A percentile compares a stretch with the other conserved stretches of the same genome.
Evolutionary conservation across 2,888 invertebrate genomes (phyloP).

Genomic region (Agrochola macilenta): DNA sequence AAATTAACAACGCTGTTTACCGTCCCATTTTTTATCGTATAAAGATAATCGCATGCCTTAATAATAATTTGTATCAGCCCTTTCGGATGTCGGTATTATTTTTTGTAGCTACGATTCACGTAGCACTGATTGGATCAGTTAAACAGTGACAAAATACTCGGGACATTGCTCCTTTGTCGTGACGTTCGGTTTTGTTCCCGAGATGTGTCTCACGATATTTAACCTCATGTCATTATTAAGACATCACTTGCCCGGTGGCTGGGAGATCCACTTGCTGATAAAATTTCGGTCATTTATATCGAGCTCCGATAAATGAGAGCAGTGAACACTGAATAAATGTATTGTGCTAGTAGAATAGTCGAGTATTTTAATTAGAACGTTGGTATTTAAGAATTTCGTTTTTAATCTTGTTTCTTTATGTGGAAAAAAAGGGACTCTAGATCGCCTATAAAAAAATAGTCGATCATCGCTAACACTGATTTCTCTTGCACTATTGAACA

Average conservation of each 20-base stretch:
- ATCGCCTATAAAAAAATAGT: slow-evolving; percentile 23
- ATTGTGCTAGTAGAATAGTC: slow-evolving; percentile 67
- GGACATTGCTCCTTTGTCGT: slow-evolving; percentile 85
- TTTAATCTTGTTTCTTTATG: not conserved
- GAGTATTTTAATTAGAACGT: slow-evolving; percentile 66
- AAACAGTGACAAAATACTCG: slow-evolving; percentile 90
- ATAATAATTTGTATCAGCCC: slow-evolving; percentile 84
- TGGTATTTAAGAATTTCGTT: slow-evolving; percentile 45
- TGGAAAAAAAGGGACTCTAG: not conserved
- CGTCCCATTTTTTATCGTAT: slow-evolving; percentile 79
- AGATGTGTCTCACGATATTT: slow-evolving; percentile 88
- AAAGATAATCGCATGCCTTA: slow-evolving; percentile 81
- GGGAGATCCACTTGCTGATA: slow-evolving; percentile 83
- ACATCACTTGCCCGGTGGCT: slow-evolving; percentile 90
- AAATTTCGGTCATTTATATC: slow-evolving; percentile 84
- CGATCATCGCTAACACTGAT: slow-evolving; percentile 28
- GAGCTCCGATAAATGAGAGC: slow-evolving; percentile 76
- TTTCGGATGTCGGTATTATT: slow-evolving; percentile 78
- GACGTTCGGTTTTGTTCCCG: slow-evolving; percentile 80
- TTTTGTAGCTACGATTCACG: slow-evolving; percentile 80
- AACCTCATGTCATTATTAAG: slow-evolving; percentile 89
- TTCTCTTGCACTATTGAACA: slow-evolving; percentile 55
- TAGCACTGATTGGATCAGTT: slow-evolving; percentile 86
- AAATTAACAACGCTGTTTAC: slow-evolving; percentile 79
- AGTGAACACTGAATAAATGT: slow-evolving; percentile 68